Conservation (phyloP, 2,113 vertebrate genomes). For the Equus quagga region DNA sequence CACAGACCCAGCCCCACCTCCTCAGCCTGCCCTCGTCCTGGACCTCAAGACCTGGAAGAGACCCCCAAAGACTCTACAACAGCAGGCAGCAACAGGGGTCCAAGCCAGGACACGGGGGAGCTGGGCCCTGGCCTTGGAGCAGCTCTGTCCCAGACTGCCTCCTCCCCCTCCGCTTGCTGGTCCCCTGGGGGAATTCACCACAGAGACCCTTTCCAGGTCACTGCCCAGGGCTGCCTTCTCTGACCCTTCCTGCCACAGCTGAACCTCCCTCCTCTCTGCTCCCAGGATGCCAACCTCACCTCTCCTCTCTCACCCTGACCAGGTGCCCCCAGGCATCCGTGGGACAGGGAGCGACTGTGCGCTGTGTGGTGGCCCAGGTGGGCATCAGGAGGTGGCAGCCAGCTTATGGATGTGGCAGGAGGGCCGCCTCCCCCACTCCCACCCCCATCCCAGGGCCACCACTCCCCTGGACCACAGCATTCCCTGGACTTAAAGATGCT, state of each 20-base stretch:
- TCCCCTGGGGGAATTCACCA: not conserved
- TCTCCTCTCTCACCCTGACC: not conserved
- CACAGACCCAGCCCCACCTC: not conserved
- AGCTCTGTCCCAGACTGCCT: not conserved
- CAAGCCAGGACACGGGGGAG: fast-evolving
- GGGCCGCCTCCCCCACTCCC: too few relatives aligned
- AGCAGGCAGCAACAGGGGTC: not conserved
- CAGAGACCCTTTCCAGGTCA: not conserved
- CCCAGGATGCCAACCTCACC: fast-evolving
- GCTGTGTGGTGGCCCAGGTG: not conserved
- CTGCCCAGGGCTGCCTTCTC: not conserved
- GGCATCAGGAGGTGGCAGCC: not conserved
- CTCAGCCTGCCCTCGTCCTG: not conserved
- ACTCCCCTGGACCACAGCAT: fast-evolving
- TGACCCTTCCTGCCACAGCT: fast-evolving
- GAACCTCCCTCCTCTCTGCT: not conserved
- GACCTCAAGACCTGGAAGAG: not conserved
- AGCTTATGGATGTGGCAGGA: fast-evolving
- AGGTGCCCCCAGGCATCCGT: fast-evolving
- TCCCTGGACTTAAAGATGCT: not conserved
- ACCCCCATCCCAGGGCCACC: fast-evolving
- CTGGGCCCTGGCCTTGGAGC: not conserved
- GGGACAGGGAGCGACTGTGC: not conserved
- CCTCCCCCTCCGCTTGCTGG: fast-evolving
- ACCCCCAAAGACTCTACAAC: not conserved